Evolutionary conservation across 1,140 invertebrate species (phyloP).

Genomic region (Procambarus virginalis): DNA sequence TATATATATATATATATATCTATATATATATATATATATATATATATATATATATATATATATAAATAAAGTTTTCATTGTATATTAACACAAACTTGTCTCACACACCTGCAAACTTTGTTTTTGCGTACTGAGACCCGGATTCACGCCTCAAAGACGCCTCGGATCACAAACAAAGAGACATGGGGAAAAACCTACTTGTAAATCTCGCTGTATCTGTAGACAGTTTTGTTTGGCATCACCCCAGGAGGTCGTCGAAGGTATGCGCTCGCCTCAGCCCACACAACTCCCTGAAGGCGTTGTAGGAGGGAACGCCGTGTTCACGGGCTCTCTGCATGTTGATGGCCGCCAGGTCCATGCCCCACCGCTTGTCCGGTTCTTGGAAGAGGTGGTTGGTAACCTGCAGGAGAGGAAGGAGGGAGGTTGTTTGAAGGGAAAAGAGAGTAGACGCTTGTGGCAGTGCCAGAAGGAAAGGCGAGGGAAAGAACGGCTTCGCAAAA

Average conservation of each 20-base stretch:
- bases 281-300: slow-evolving; percentile 75
- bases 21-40: no score
- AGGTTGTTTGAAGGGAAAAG: not conserved
- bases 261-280: slow-evolving; percentile 77
- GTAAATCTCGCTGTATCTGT: slow-evolving; percentile 84
- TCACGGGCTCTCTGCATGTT: slow-evolving; percentile 83
- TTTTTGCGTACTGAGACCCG: no score
- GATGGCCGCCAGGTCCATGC: slow-evolving; percentile 80
- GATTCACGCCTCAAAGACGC: no score
- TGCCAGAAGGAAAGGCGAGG: not conserved
- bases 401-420: slow-evolving; percentile 68
- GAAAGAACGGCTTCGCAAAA: not conserved
- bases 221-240: slow-evolving; percentile 91
- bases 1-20: no score
- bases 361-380: slow-evolving; percentile 73
- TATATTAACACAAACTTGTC: no score
- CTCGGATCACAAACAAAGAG: no score
- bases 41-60: no score
- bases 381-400: slow-evolving; percentile 75
- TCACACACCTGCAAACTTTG: not conserved
- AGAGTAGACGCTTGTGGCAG: not conserved
- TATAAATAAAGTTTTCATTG: no score
- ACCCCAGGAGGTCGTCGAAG: slow-evolving; percentile 90
- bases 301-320: slow-evolving; percentile 77
- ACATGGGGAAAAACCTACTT: slow-evolving; percentile 77